phyloP scores from a whole-genome alignment of 2,797 vertebrate genomes.

The Coregonus suidteri region DNA sequence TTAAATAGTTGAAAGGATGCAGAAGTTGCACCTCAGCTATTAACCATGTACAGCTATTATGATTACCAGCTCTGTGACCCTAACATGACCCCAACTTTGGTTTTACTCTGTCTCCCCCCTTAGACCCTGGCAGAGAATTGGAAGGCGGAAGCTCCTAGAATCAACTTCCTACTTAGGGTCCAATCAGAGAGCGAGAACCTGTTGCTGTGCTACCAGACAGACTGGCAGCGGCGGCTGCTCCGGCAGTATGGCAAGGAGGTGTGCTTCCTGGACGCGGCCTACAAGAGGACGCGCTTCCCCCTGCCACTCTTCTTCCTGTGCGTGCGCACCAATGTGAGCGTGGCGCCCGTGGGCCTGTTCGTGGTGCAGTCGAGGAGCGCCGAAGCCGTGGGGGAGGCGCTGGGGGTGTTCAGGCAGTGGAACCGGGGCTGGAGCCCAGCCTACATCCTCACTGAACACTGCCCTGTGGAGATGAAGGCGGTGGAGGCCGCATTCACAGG shows the following conservation, averaged over 20 bases:
- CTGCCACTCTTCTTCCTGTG: constrained; percentile 14
- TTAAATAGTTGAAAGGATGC: too few species aligned
- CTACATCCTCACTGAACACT: constrained; percentile 9
- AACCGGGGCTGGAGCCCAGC: not conserved
- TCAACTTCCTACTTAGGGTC: constrained; percentile 8
- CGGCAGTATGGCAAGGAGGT: constrained; percentile 16
- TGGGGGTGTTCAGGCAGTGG: constrained; percentile 20
- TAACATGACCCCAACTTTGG: not conserved
- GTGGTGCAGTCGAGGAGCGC: constrained; percentile 10
- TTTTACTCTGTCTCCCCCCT: not conserved
- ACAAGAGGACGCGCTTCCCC: constrained; percentile 19
- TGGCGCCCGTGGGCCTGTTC: constrained; percentile 12
- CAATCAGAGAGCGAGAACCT: constrained; percentile 12
- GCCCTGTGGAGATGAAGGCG: constrained; percentile 3
- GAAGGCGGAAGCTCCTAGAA: constrained; percentile 11
- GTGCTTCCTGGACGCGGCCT: constrained; percentile 20
- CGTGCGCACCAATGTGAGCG: constrained; percentile 4
- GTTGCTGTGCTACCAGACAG: constrained; percentile 24
- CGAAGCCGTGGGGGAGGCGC: constrained; percentile 8
- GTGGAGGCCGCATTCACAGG: constrained; percentile 9
- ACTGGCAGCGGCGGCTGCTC: constrained; percentile 26
- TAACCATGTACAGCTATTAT: not conserved
- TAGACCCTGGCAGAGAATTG: constrained; percentile 6
- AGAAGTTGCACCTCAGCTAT: not conserved
- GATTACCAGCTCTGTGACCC: not conserved